Evolutionary conservation across 2,113 vertebrate genomes (phyloP).

Genomic region (Dasyprocta punctata): DNA sequence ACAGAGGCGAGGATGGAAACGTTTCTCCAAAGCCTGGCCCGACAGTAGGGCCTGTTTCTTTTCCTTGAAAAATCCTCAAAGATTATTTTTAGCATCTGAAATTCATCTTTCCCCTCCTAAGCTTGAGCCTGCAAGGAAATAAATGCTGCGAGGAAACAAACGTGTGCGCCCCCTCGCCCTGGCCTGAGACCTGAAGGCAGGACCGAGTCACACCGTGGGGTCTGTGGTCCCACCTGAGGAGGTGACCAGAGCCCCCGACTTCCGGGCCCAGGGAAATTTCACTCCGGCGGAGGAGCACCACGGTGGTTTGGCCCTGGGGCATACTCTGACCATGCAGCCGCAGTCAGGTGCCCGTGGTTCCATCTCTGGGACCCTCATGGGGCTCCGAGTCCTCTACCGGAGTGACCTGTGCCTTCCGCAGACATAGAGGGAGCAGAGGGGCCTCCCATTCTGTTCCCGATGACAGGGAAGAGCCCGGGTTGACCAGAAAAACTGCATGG

Average conservation of each 20-base stretch:
- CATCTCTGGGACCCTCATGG: background rate
- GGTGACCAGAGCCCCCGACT: background rate
- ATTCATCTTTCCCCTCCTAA: constrained; percentile 46
- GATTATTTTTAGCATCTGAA: constrained; percentile 57
- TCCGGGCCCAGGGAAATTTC: background rate
- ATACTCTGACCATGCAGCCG: background rate
- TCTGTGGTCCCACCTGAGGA: background rate
- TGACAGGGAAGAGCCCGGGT: background rate
- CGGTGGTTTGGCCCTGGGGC: background rate
- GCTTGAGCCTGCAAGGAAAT: background rate
- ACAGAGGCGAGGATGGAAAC: background rate
- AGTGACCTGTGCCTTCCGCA: background rate
- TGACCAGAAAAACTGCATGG: constrained; percentile 62
- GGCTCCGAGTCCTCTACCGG: fast-evolving
- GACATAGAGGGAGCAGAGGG: fast-evolving
- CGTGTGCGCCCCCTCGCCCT: background rate
- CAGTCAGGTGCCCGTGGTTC: fast-evolving
- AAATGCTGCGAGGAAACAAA: background rate
- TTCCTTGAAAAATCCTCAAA: background rate
- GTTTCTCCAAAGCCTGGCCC: constrained; percentile 54
- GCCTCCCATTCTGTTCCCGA: constrained; percentile 66
- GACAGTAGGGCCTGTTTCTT: constrained; percentile 26
- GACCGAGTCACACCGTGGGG: background rate
- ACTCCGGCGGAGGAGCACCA: fast-evolving
- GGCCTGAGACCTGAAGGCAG: background rate